These are phyloP conservation scores for Cheilosia variabilis DNA, from an alignment of 2,888 invertebrate species.

Conservation along the genomic window DNA sequence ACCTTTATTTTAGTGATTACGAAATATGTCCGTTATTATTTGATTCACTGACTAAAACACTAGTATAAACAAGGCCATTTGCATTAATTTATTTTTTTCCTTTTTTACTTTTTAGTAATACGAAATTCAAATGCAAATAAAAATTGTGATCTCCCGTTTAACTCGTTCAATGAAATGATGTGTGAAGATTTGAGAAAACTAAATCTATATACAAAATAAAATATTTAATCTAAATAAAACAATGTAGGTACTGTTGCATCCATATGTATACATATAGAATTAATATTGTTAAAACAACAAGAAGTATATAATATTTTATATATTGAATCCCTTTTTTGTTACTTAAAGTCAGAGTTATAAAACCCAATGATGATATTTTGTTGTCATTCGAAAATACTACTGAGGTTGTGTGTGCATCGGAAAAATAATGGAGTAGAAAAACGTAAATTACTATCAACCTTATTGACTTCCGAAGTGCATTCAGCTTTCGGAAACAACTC, in stretches of 20 bases:
- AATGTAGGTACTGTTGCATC: conserved; percentile 25
- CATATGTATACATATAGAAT: conserved; percentile 34
- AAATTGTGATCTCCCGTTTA: conserved; percentile 50
- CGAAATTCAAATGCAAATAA: conserved; percentile 20
- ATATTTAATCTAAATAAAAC: conserved; percentile 47
- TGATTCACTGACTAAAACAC: background rate
- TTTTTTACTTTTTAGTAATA: conserved; percentile 14
- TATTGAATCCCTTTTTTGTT: conserved; percentile 16
- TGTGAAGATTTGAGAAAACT: conserved; percentile 21
- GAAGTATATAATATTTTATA: conserved; percentile 9
- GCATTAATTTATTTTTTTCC: background rate
- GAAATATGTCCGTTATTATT: background rate
- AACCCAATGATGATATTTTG: conserved; percentile 15
- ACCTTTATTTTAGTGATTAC: too few relatives aligned
- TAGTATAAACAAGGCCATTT: conserved; percentile 5
- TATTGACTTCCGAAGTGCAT: background rate
- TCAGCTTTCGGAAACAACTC: background rate
- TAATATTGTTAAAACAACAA: conserved; percentile 24
- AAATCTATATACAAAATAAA: conserved; percentile 16
- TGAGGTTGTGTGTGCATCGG: background rate
- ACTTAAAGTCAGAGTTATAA: conserved; percentile 2
- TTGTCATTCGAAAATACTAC: conserved; percentile 2
- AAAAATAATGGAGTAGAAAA: background rate
- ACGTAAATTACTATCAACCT: background rate
- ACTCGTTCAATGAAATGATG: conserved; percentile 26